Percentiles rank a stretch among this genome's conserved stretches.
Evolutionary conservation across 2,113 vertebrate species (phyloP).

Genomic region (Hemichromis elongatus): DNA sequence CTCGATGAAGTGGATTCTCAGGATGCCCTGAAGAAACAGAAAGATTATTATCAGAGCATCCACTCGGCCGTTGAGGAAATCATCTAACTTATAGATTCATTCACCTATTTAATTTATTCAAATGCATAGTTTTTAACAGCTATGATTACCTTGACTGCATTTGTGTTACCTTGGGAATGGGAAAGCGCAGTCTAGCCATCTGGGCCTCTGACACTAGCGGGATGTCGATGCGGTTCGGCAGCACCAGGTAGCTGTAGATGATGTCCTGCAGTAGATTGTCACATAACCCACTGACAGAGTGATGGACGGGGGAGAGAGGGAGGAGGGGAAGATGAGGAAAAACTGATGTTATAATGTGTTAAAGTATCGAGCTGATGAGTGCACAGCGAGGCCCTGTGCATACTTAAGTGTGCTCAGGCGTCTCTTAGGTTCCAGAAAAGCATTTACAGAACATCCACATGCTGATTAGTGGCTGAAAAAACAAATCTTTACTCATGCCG

Average conservation of each 20-base stretch:
- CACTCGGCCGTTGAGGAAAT: background rate
- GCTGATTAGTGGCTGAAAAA: background rate
- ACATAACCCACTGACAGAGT: constrained; percentile 80
- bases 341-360: background rate
- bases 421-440: accelerated
- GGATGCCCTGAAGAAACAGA: constrained; percentile 73
- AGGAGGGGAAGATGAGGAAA: accelerated
- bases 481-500: background rate
- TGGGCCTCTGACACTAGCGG: constrained; percentile 88
- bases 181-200: constrained; percentile 84
- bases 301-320: background rate
- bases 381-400: background rate
- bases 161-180: constrained; percentile 84
- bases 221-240: constrained; percentile 90
- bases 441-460: background rate
- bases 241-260: constrained; percentile 87
- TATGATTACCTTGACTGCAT: background rate
- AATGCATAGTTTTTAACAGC: background rate
- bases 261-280: constrained; percentile 91
- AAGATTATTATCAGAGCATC: background rate
- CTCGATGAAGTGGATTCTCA: constrained; percentile 92
- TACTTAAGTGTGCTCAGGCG: background rate
- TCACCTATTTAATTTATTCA: accelerated
- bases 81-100: accelerated
- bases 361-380: background rate